Evolutionary conservation across 92 coral and sea anemone genomes (phyloP), one percentile per base, ranked within the genome.

Genomic region (Bergia puertoricense): DNA sequence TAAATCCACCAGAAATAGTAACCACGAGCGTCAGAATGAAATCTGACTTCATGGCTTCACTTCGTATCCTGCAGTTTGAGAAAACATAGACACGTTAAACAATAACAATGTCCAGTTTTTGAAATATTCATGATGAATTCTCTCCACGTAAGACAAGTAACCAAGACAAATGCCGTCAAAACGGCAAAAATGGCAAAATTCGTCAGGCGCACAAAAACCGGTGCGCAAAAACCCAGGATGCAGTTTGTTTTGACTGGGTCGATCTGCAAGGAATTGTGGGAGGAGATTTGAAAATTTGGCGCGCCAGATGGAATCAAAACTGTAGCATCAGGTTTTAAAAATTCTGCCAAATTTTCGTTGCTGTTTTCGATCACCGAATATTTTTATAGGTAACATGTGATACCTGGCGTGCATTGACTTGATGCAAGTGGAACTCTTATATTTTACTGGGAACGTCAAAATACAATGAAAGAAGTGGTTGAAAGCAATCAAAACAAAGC

Each of bases 201-300:
- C 82, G 85, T 74, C 90, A 86, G 94, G 92, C 90, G 89, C 73
- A 36, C 86, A 79, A 18, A 15, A 16, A 2, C 16, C 50, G 23
- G 3, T 62, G 30, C 30, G 30, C 30, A 30, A 30, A 30, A 30
- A 30, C 88, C 45, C 77, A 51, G 54, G 85, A 69, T 65, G 85
- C 80, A 71, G 38, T 79, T 44, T 20, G 46, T 80, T 74, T 90
- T 75, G 3, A 79, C 68, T n/a, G 72, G 68, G 54, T 54, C 62
- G 22, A 74, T 54, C 86, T 45, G 85, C 68, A 85, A 89, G 39
- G 69, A 56, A 10, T 76, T 93, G 93, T 94, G 95, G 90, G 79
- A 37, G 16, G 22, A 67, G 45, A 88, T 90, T 93, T 89, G 89
- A 95, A 91, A 57, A 81, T 90, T 95, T 93, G 96, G 96, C 98